Base-by-base conservation (phyloP, 1,140 invertebrate genomes). In the Drosophila athabasca region DNA sequence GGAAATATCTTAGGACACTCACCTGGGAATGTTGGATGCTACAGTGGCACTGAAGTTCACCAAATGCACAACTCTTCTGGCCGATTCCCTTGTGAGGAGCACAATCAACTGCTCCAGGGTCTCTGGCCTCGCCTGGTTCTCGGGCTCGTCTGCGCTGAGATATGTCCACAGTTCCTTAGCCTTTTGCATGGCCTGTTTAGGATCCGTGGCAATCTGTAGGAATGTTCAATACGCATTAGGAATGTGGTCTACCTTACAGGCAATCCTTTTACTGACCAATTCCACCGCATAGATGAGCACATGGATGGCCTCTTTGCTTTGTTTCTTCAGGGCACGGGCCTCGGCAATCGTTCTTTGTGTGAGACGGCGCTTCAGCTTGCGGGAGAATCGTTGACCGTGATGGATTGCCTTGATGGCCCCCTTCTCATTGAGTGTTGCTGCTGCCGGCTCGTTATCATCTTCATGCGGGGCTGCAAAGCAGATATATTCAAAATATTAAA, bases 111-210 rank as follows among this genome's bases (percentile, higher is more conserved):
- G 95, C 80, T 97, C 96, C 6, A 96, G 80, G 1, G 95, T 96
- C 50, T 93, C 92, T 0, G 96, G 96, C 50, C 95, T 93, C 1
- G 95, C 95, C 91, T 97, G 96, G 92, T 97, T 97, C 90, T 96
- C 96, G 0, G 96, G 96, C 79, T 97, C 96, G 17, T 96, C 94
- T 62, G 94, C 91, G 76, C 95, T 96, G 31, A 97, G 91, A 8
- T 93, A 93, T 1, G 85, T 83, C 95, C 95, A 96, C 6, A 96
- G 82, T 68, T 95, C 94, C 67, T 94, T 94, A 2, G 95, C 95
- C 83, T 96, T 96, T 79, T 95, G 92, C 80, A 94, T 93, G n/a
- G 96, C 96, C 39, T 95, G 90, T 72, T 94, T 95, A 1, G 96
- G 96, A 92, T 96, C 95, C 45, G 94, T 96, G 5, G 94, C 95